Evolutionary conservation across 1,140 invertebrate genomes (phyloP), one percentile per base, ranked within the genome.

Genomic region (Eriocheir sinensis): DNA sequence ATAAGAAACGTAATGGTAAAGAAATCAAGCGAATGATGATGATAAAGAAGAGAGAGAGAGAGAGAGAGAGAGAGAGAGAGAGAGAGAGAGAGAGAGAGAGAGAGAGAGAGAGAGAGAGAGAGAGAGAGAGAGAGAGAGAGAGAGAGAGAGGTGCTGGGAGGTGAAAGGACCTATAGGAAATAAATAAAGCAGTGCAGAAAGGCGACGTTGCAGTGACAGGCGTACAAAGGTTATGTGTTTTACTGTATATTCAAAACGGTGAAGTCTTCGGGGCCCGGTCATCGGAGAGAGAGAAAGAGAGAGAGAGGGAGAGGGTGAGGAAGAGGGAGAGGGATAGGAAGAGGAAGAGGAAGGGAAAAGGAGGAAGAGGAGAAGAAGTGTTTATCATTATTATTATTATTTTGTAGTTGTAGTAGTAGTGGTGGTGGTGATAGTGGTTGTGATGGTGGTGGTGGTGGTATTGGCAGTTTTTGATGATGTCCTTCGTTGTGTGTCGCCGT

Each of bases 231-330:
- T 72, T 72, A 6, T 4, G 21, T 72, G 17, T 21, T 72, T 72
- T 72, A 72, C 60, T 72, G 60, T 72, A 72, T 27, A 72, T 72
- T 72, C 60, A 72, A 72, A 72, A 72, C 60, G 27, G 60, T 72
- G 27, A 72, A 72, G 60, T 72, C 60, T 72, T 72, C 60, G 60
- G 27, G 27, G 60, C 60, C 60, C 27, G 60, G 60, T 72, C 60
- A 72, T 72, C 60, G n/a, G 60, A 27, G 60, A 72, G 60, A 72
- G 60, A 72, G 60, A 72, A n/a, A 72, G 60, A 72, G 60, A 72
- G 60, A 72, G 60, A 72, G 60, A 72, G 60, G n/a, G 60, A 72
- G 60, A 72, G 60, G 27, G 53, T 21, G 53, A 72, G 53, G 27
- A 21, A 72, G 12, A 72, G 60, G 27, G 0, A 72, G 4, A 72